Percentiles rank a stretch among this genome's conserved stretches.
Conservation (phyloP, 2,888 invertebrate genomes). For the Furcula furcula region DNA sequence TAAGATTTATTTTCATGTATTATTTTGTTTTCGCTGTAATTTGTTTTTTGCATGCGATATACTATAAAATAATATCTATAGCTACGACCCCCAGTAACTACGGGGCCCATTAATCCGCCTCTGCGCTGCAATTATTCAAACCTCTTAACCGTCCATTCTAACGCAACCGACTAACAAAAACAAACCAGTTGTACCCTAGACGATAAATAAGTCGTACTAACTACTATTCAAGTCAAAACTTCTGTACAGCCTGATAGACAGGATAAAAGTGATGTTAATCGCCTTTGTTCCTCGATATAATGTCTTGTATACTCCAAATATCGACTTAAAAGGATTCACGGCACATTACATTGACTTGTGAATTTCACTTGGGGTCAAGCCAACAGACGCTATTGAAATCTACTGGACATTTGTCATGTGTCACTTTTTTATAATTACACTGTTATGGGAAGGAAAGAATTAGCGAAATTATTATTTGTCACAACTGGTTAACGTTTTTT, state of each 20-base stretch:
- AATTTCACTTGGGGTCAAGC: slow-evolving; percentile 39
- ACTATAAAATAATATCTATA: too few species aligned
- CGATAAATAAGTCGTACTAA: slow-evolving; percentile 42
- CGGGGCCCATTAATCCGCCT: neutral
- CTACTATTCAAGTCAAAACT: slow-evolving; percentile 42
- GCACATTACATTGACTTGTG: slow-evolving; percentile 31
- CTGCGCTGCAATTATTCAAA: slow-evolving; percentile 18
- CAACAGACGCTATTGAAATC: slow-evolving; percentile 11
- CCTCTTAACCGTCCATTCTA: slow-evolving; percentile 15
- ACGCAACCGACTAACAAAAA: slow-evolving; percentile 24
- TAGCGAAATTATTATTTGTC: neutral
- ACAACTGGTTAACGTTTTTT: too few species aligned
- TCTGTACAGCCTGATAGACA: slow-evolving; percentile 58
- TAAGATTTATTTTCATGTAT: too few species aligned
- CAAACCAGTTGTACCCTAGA: slow-evolving; percentile 41
- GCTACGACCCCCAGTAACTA: too few species aligned
- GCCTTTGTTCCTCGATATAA: slow-evolving; percentile 55
- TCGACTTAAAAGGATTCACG: slow-evolving; percentile 56
- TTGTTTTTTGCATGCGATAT: too few species aligned
- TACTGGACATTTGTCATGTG: neutral
- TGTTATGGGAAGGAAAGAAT: neutral
- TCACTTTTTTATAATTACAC: neutral
- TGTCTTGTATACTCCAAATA: slow-evolving; percentile 53
- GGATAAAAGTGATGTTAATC: slow-evolving; percentile 73
- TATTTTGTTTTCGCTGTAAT: too few species aligned